Evolutionary conservation across 1,140 invertebrate species (phyloP), one percentile per base, ranked within the genome.

Genomic region (Chionoecetes opilio): DNA sequence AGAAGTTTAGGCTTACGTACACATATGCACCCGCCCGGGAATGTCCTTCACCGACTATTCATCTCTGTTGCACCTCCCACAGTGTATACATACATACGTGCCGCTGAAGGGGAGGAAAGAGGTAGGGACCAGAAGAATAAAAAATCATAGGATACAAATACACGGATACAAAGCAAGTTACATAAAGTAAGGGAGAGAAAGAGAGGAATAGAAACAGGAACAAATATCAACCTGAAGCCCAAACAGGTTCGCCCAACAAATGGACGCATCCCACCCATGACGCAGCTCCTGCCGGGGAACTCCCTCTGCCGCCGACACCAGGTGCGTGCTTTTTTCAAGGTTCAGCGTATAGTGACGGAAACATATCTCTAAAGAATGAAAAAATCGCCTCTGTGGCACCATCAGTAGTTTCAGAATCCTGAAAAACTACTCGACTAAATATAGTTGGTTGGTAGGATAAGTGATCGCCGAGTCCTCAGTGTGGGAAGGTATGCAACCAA

Each of bases 231-330:
- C 21, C 63, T 75, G 63, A 75, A 75, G 63, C 21, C 63, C 63
- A 75, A 75, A 75, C 63, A 75, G 63, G 63, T 75, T 75, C 63
- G 21, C 63, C 11, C 63, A 75, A 75, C 63, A 75, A 75, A 75
- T n/a, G n/a, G 63, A 75, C 1, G 63, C 63, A 75, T 75, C 63
- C 63, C n/a, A 75, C n/a, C 63, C 63, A 21, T 75, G 63, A 75
- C 63, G 63, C n/a, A 75, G 63, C 63, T 75, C 63, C 63, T 75
- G 63, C 6, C 63, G 63, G 63, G 63, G 63, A 75, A 75, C 63
- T 75, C 63, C 63, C 63, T n/a, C 0, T 26, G 21, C 63, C 11
- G n/a, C 63, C 21, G 63, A 17, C 63, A 75, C n/a, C 63, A 75
- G n/a, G 63, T 75, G 21, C 63, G n/a, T 75, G 63, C 63, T 75